Base-by-base conservation (phyloP, 2,888 invertebrate genomes). In the Drosophila paucipuncta region DNA sequence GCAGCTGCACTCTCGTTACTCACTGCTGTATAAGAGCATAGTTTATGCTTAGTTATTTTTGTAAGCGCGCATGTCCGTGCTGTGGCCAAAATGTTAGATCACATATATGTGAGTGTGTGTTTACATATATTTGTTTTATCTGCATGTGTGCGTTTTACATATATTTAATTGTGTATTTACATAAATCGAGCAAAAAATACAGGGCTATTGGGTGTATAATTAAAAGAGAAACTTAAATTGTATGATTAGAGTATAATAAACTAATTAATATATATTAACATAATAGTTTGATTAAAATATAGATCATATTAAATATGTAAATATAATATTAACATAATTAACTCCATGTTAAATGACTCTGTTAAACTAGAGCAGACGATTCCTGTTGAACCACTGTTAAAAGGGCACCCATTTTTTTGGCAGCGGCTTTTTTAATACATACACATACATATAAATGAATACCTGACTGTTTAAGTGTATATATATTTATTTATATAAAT, bases 61-160 rank as follows among this genome's bases (percentile, higher is more conserved):
- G 30, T 37, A 18, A 62, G 6, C 28, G 73, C 75, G 75, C 75
- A 76, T 61, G 75, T 47, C 62, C 54, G 30, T 58, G 16, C 28
- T 11, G 33, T 50, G 33, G 76, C 75, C 75, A 76, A 71, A 61
- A 70, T 54, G n/a, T 43, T 50, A 37, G 57, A 69, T 65, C 52
- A 41, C 18, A 53, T 18, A 65, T 43, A 16, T 62, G 5, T 5
- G 13, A 5, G 31, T 41, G 28, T 41, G 30, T 16, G 30, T 16
- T 22, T n/a, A 31, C 31, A 68, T 49, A 69, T 22, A 65, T 22
- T n/a, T 25, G 2, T 47, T 47, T 4, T 16, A 35, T 37, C 30
- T 41, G 30, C 18, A 39, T 50, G 47, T 53, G 41, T 62, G 16
- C 16, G 22, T 18, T 43, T 41, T 47, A 49, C 35, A 63, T 30